Base-by-base conservation (phyloP, 2,113 vertebrate genomes). In the Petroica traversi region DNA sequence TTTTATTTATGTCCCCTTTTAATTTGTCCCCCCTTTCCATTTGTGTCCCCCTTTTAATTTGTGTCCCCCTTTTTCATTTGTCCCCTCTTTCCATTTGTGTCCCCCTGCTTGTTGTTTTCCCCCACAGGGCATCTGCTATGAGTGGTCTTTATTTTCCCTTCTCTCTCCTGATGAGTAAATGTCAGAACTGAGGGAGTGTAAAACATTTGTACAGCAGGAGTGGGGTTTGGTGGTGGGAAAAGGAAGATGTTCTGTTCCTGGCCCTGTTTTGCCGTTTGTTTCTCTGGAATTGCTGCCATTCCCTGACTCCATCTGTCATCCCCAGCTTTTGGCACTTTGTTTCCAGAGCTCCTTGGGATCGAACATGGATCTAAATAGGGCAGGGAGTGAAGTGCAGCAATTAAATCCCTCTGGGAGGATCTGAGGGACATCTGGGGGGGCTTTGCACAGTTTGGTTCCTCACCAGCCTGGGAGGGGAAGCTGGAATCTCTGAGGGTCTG, bases 371-470 rank as follows among this genome's bases (percentile, higher is more conserved):
- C 93, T 97, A 96, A 98, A 95, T 95, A 96, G 98, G 95, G 94
- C 91, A 89, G 88, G 96, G 82, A 93, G 92, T 71, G 96, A 89
- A 93, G 95, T 75, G 38, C 81, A 13, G 69, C 17, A 91, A 73
- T 78, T 33, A 89, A 96, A 91, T 63, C 90, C 93, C 95, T 85
- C 36, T 0, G 92, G 92, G 94, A 95, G 95, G 71, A 83, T 85
- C 95, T 96, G 97, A 97, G 85, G 96, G 97, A 97, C 98, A 97
- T 97, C 98, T 98, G 98, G 86, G 97, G 73, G 85, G 74, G n/a
- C 19, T 85, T 82, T 89, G 63, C 89, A 85, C 62, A 15, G 19
- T 89, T 94, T 51, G 92, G 93, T 41, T 97, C 68, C 75, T 81
- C 93, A 41, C 80, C 91, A 58, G 85, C 81, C 89, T 75, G 91